Evolutionary conservation across 2,888 invertebrate genomes (phyloP), one percentile per base, ranked within the genome.

Genomic region (Caenorhabditis becei): DNA sequence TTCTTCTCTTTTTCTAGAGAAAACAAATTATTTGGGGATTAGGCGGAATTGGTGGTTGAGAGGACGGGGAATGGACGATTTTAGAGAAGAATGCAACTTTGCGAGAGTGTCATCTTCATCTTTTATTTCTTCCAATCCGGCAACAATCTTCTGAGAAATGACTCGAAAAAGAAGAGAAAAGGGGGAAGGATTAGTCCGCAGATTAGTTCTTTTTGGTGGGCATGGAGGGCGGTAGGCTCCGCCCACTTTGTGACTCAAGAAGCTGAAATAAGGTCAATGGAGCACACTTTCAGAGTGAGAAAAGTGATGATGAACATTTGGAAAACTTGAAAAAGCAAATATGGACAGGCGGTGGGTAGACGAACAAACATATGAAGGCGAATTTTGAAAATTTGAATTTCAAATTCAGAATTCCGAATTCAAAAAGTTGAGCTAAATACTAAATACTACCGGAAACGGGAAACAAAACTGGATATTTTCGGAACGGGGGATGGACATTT

Each of bases 11-110:
- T 32, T 56, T 11, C 7, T 56, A 24, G 47, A 56, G 24, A 66
- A 72, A 74, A 74, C 66, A 74, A 74, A 74, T 74, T 66, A 74
- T 74, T 74, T 53, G 28, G 20, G 74, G 74, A 74, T 74, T 74
- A 74, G 59, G 37, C 58, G 41, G 51, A 54, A 53, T 10, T 10
- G 41, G 8, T 14, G 14, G 8, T 14, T 4, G 32, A 32, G 10
- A 7, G 5, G 32, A 32, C n/a, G n/a, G 28, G 3, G n/a, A 14
- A 28, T 56, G 24, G 23, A 32, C 10, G 32, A 32, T 32, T 32
- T 32, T 32, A 32, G 32, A 32, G 10, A 10, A 32, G 32, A 32
- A 32, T 32, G 32, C 4, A 32, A 32, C 32, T 32, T 32, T 32
- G 32, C n/a, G n/a, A n/a, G n/a, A n/a, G n/a, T n/a, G n/a, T n/a